phyloP scores from a whole-genome alignment of 1,140 invertebrate species.

The Brevipalpus yothersi region DNA sequence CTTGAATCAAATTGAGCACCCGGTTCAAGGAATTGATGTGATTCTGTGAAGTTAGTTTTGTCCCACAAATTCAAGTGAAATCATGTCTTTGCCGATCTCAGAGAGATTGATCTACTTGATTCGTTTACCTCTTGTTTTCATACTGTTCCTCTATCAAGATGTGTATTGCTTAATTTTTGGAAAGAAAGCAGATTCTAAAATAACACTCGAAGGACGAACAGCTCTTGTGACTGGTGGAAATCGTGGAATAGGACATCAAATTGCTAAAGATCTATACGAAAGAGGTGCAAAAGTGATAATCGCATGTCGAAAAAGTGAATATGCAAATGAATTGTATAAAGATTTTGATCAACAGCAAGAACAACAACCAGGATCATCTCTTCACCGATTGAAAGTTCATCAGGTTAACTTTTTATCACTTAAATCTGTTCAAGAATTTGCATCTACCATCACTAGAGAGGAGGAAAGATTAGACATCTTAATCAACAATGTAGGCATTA shows the following conservation, averaged over 20 bases:
- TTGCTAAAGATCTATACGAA: constrained; percentile 38
- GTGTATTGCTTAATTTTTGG: not conserved
- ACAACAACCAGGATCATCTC: too few relatives aligned
- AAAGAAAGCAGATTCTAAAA: not conserved
- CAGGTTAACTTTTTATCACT: constrained; percentile 51
- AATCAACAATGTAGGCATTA: constrained; percentile 58
- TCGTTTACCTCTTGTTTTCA: not conserved
- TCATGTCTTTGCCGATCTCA: not conserved
- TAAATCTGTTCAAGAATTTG: constrained; percentile 43
- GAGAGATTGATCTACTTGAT: not conserved
- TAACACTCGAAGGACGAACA: constrained; percentile 32
- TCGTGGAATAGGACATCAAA: constrained; percentile 62
- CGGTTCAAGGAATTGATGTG: too few relatives aligned
- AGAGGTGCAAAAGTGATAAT: constrained; percentile 49
- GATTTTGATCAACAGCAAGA: constrained; percentile 42
- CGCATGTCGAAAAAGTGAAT: constrained; percentile 46
- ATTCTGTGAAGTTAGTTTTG: too few relatives aligned
- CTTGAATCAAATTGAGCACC: too few relatives aligned
- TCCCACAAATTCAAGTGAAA: not conserved
- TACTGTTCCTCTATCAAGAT: not conserved
- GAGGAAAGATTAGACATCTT: constrained; percentile 36
- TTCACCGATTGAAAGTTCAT: constrained; percentile 32
- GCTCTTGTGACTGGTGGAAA: constrained; percentile 60
- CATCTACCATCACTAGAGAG: constrained; percentile 23
- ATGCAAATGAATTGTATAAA: constrained; percentile 41